Base-by-base conservation (phyloP, 2,797 vertebrate species). In the Lagodon rhomboides region DNA sequence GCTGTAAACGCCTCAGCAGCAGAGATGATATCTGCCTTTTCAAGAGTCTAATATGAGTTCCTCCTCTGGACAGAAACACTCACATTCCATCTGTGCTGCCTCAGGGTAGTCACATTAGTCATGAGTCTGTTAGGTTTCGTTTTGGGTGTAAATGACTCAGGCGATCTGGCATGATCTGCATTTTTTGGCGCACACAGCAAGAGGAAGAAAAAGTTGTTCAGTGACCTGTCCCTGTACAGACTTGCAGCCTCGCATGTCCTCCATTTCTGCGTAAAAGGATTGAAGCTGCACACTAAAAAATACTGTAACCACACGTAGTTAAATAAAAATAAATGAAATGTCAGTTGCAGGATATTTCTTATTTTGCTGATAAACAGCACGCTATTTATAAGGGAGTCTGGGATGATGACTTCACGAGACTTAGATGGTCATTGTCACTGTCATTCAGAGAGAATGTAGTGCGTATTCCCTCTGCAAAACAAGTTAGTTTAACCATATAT, bases 41-140 rank as follows among this genome's bases (percentile, higher is more conserved):
- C 23, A 16, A 5, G 6, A 20, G 27, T 59, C 30, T n/a, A 11
- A 2, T 20, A 1, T 7, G 16, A 38, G 56, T 30, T 38, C 56
- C 56, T 20, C 30, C 27, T 20, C 17, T 38, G 30, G 56, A n/a
- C 30, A 59, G 9, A 59, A 20, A 12, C 49, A 27, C 1, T 20
- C 49, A 69, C 18, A 34, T 4, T 2, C 5, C 12, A 27, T 3
- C 41, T 55, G 3, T 16, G 43, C 0, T 15, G 13, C 53, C 90
- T 87, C 85, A 50, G 27, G 18, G 44, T 90, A 92, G 83, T 75
- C 86, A 86, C 51, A 0, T n/a, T n/a, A n/a, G n/a, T 87, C 85
- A 73, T 53, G 3, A 55, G 22, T 12, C 16, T 20, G 10, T 68
- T 82, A 55, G 43, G 70, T 82, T 88, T 82, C 12, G 2, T 41